phyloP scores from a whole-genome alignment of 2,113 vertebrate genomes.

The Notarius quadriscutis region DNA sequence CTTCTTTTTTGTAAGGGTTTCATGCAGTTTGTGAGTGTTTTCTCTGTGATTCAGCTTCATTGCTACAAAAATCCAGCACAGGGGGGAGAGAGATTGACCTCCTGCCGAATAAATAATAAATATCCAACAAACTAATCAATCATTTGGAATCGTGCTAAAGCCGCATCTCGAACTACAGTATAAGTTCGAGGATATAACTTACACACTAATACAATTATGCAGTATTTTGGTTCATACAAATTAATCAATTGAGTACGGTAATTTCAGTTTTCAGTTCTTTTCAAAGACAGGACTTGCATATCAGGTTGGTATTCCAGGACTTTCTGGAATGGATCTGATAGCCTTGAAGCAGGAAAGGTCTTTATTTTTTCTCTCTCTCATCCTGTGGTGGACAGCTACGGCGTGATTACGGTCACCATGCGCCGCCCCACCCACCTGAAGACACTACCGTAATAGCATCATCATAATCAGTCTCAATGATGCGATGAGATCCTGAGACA shows the following conservation, averaged over 20 bases:
- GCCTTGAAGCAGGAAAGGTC: background rate
- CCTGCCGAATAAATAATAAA: background rate
- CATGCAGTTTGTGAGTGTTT: conserved; percentile 61
- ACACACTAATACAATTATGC: background rate
- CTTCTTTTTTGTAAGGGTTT: background rate
- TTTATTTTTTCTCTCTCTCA: conserved; percentile 59
- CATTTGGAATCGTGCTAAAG: background rate
- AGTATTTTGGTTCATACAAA: background rate
- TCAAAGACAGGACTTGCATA: background rate
- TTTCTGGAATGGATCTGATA: background rate
- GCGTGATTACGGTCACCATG: conserved; percentile 72
- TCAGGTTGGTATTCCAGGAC: background rate
- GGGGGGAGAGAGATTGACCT: conserved; percentile 63
- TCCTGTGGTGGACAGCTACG: conserved; percentile 67
- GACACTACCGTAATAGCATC: conserved; percentile 94
- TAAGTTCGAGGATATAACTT: background rate
- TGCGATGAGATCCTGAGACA: conserved; percentile 92
- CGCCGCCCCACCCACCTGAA: conserved; percentile 91
- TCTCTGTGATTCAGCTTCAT: conserved; percentile 35
- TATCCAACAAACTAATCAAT: background rate
- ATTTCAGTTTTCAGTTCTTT: background rate
- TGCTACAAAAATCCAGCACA: conserved; percentile 69
- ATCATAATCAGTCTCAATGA: conserved; percentile 99
- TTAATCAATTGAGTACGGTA: background rate
- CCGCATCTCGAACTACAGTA: background rate